Base-by-base conservation (phyloP, 1,140 invertebrate genomes). In the Colletes latitarsis region DNA sequence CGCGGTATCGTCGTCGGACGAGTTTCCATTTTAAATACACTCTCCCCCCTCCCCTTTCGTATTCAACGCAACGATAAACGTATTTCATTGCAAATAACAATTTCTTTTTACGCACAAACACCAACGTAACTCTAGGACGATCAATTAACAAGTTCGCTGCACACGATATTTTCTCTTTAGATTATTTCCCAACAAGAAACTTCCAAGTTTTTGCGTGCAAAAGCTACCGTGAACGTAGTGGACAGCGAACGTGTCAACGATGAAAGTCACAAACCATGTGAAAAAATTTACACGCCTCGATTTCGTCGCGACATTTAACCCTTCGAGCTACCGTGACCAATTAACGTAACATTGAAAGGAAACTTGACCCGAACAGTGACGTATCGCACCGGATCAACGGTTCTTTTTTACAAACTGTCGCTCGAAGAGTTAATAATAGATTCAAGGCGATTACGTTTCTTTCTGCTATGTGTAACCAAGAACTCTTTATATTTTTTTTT, bases 1-100 rank as follows among this genome's bases (percentile, higher is more conserved):
- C 80, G 52, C 80, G 80, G 21, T 64, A 67, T 39, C 58, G 57
- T 60, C 15, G 55, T 52, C 43, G n/a, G 14, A 21, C 43, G n/a
- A 67, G 43, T 12, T 17, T 41, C 60, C 60, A 12, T 30, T 19
- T 9, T n/a, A 41, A 1, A 62, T 8, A 49, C 17, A 43, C 0
- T 14, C 55, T 10, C 14, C 5, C 46, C 12, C 15, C 15, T 4
- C 21, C 14, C 5, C 14, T 2, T 55, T 69, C 12, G 19, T 12
- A n/a, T 3, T 8, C 1, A 4, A 17, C n/a, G n/a, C 5, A 4
- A 6, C 19, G 19, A n/a, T 62, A 4, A 60, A 14, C 19, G 57
- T 17, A 9, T 49, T 49, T 12, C 49, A 10, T 12, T 49, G 49
- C 49, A 12, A 49, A 49, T 12, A 30, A n/a, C 15, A 41, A 4